Evolutionary conservation across 2,797 vertebrate species (phyloP).

Genomic region (Danio aesculapii): DNA sequence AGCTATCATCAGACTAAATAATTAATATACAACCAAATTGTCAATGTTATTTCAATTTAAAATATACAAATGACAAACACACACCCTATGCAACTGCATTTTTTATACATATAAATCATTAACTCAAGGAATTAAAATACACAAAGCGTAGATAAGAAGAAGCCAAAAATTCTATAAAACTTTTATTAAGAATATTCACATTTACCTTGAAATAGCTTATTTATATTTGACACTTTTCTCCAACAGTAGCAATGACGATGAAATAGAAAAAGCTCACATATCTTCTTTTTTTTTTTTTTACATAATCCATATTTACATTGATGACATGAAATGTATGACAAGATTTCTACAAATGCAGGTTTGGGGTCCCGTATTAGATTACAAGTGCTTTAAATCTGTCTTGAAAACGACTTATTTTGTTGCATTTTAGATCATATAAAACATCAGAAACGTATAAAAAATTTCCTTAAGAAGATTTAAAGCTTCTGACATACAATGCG

Average conservation of each 20-base stretch:
- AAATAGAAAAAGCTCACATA: not conserved
- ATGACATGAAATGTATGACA: slow-evolving; percentile 1
- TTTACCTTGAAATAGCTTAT: slow-evolving; percentile 14
- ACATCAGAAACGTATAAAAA: not conserved
- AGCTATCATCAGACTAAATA: not conserved
- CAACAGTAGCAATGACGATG: not conserved
- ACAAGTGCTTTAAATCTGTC: not conserved
- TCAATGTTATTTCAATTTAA: too few species aligned
- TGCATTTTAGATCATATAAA: not conserved
- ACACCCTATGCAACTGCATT: too few species aligned
- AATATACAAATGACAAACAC: too few species aligned
- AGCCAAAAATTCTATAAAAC: not conserved
- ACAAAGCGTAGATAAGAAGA: not conserved
- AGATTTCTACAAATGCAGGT: not conserved
- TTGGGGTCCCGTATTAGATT: not conserved
- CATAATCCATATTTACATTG: slow-evolving; percentile 13
- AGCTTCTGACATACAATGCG: not conserved
- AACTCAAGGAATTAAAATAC: not conserved
- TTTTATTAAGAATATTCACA: slow-evolving; percentile 24
- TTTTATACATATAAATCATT: not conserved
- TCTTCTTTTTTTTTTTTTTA: not conserved
- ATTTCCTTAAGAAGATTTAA: not conserved
- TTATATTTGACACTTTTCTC: slow-evolving; percentile 9
- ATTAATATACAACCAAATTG: too few species aligned
- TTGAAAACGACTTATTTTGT: not conserved